Evolutionary conservation across 2,113 vertebrate genomes (phyloP), one percentile per base, ranked within the genome.

Genomic region (Bombycilla garrulus): DNA sequence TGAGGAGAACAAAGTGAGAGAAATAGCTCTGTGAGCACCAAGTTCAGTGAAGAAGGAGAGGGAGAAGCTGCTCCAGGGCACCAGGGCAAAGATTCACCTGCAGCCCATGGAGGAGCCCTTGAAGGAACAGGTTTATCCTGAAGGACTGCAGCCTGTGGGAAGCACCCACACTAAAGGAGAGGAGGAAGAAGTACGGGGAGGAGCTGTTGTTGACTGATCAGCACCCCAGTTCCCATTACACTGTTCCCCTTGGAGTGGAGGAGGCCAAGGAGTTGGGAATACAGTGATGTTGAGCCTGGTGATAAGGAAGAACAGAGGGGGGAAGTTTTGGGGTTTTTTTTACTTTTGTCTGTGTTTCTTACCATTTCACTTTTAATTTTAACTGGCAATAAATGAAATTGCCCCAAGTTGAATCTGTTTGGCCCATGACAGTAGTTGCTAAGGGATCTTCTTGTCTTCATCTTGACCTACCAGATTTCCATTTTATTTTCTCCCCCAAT

Each of bases 191-290:
- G 4, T 4, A 17, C 33, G 2, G 50, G 42, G 61, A 50, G 38
- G 28, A 72, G n/a, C 26, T 71, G 12, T 60, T 42, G 19, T 0
- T 5, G 11, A 7, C 44, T 45, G 53, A 67, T 16, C 22, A 22
- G n/a, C 88, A 12, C 0, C 7, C 22, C 1, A 3, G 18, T 66
- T 81, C n/a, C 24, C 20, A 48, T 53, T n/a, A 51, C 33, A 18
- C n/a, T 7, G 0, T 53, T 26, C 6, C 21, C 40, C 13, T 65
- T 0, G 0, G 11, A 24, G 8, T 16, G 16, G 14, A 21, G 19
- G 20, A 84, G 24, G 47, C 26, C 22, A 28, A 47, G 54, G 24
- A 44, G n/a, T 15, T 1, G 3, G 12, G 47, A 81, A 44, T 50
- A 22, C 15, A 47, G 26, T 38, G 47, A 70, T 87, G 26, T 35